Percentiles rank a stretch among this genome's conserved stretches.
Evolutionary conservation across 2,888 invertebrate species (phyloP).

Genomic region (Phaonia tiefii): DNA sequence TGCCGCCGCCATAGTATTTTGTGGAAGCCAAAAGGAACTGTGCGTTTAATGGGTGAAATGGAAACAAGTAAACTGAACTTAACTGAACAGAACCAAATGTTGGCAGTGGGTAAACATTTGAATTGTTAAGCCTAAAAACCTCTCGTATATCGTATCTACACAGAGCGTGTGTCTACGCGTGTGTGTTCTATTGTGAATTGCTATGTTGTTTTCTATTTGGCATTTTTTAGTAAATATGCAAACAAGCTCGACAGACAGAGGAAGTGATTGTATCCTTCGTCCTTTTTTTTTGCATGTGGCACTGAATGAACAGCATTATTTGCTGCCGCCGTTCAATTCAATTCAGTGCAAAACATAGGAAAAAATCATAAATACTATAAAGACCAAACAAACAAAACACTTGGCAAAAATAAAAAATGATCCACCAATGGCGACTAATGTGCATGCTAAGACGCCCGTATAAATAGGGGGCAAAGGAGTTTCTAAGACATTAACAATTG

Average conservation of each 20-base stretch:
- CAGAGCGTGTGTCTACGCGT: not conserved
- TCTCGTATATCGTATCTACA: not conserved
- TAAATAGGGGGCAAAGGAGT: no score
- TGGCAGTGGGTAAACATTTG: conserved; percentile 36
- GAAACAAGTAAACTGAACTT: no score
- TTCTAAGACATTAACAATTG: no score
- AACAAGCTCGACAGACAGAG: conserved; percentile 22
- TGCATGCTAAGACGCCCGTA: no score
- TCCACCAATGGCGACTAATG: not conserved
- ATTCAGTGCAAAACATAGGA: conserved; percentile 1
- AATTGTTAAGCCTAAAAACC: conserved; percentile 28
- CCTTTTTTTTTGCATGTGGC: not conserved
- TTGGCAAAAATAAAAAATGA: not conserved
- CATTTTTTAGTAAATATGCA: conserved; percentile 39
- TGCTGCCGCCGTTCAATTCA: conserved; percentile 30
- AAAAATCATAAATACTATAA: conserved; percentile 13
- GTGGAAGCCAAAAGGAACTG: not conserved
- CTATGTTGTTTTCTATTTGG: conserved; percentile 20
- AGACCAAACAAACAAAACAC: not conserved
- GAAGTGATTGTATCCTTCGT: conserved; percentile 29
- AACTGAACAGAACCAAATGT: conserved; percentile 9
- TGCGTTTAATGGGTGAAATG: not conserved
- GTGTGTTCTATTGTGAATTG: not conserved
- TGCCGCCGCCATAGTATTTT: conserved; percentile 16
- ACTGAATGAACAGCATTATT: conserved; percentile 4